Base-by-base conservation (phyloP, 2,888 invertebrate species). In the Heteromurus nitidus region DNA sequence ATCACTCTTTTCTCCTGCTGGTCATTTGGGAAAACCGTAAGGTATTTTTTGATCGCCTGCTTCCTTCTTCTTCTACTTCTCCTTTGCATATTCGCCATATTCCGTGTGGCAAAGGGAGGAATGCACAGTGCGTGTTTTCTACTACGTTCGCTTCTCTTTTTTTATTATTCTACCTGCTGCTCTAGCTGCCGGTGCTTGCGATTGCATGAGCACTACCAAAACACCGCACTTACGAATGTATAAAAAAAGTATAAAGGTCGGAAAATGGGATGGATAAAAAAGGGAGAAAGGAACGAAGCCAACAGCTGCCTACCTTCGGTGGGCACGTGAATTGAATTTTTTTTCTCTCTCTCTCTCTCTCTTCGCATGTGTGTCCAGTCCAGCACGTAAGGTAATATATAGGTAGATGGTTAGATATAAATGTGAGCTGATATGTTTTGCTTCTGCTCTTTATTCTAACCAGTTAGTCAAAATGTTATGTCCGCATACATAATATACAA, bases 301-400 rank as follows among this genome's bases (percentile, higher is more conserved):
- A 44, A 20, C 42, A 47, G 62, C 50, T 75, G 67, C 55, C 44
- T 24, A 55, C 22, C 55, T 74, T 58, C n/a, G 76, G 55, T 67
- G 65, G 60, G 60, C 76, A 76, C 76, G 76, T 76, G 76, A 76
- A 76, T 68, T 76, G 76, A 76, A 76, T 76, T 75, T 50, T 75
- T 72, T 67, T 16, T 67, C 20, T 26, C n/a, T n/a, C n/a, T n/a
- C n/a, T n/a, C n/a, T n/a, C n/a, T n/a, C n/a, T n/a, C n/a, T n/a
- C n/a, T n/a, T n/a, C n/a, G n/a, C n/a, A n/a, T n/a, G 5, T 50
- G 7, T 60, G 60, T 30, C 31, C 58, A 22, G 26, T n/a, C n/a
- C n/a, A n/a, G n/a, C n/a, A n/a, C n/a, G n/a, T n/a, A n/a, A n/a
- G n/a, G n/a, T n/a, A n/a, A n/a, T n/a, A n/a, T n/a, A 58, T 50